phyloP scores from a whole-genome alignment of 2,888 invertebrate genomes.

The Quadriops clusia region DNA sequence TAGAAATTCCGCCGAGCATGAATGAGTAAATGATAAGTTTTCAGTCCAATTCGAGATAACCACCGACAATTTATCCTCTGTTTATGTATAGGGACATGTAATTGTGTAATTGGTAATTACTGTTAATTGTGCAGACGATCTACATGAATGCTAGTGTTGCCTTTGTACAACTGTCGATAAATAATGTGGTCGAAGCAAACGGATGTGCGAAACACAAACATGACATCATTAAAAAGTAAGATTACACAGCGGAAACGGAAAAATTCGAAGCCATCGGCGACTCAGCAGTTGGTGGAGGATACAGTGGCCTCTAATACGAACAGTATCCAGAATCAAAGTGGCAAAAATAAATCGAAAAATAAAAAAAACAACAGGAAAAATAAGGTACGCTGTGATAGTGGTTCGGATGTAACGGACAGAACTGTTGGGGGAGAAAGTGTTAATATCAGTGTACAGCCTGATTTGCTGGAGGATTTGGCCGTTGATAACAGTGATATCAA shows the following conservation, averaged over 20 bases:
- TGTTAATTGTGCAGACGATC: no score
- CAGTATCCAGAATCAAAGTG: constrained; percentile 15
- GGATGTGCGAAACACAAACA: constrained; percentile 27
- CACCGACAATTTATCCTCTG: no score
- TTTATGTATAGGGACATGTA: no score
- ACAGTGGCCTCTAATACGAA: constrained; percentile 15
- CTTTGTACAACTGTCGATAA: no score
- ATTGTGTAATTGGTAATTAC: no score
- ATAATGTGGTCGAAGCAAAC: constrained; percentile 36
- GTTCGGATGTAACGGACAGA: constrained; percentile 1
- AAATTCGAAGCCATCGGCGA: constrained; percentile 23
- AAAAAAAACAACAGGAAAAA: constrained; percentile 9
- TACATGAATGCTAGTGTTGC: no score
- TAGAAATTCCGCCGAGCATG: no score
- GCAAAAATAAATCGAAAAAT: constrained; percentile 8
- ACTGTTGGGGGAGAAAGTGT: neutral
- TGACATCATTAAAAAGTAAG: constrained; percentile 35
- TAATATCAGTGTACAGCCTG: neutral
- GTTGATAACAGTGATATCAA: constrained; percentile 8
- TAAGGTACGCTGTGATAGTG: constrained; percentile 4
- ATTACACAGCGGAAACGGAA: constrained; percentile 35
- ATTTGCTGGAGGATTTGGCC: no score
- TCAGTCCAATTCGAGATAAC: no score
- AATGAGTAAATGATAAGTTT: no score
- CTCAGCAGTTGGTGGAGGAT: constrained; percentile 14